These are phyloP conservation scores for Synergus gifuensis DNA, from an alignment of 2,888 invertebrate species.

Conservation along the genomic window DNA sequence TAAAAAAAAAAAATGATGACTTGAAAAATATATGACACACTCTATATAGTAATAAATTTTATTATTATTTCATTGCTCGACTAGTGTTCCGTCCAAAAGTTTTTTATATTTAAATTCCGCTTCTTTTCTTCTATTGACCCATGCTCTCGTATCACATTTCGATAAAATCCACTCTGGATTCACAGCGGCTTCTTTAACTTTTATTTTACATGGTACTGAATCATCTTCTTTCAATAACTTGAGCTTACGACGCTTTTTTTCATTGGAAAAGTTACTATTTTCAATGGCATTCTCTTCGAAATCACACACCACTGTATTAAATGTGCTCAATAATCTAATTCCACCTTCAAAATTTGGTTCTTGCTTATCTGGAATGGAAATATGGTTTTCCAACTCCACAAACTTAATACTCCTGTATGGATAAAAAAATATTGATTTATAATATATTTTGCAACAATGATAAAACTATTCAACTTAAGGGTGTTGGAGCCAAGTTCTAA, in stretches of 20 bases:
- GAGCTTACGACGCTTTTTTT: slow-evolving; percentile 50
- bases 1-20: too few species aligned
- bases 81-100: slow-evolving; percentile 61
- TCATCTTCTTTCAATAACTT: slow-evolving; percentile 44
- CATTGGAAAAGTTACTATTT: slow-evolving; percentile 34
- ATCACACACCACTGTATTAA: slow-evolving; percentile 51
- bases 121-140: slow-evolving; percentile 63
- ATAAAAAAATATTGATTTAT: slow-evolving; percentile 38
- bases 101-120: slow-evolving; percentile 68
- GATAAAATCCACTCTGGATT: slow-evolving; percentile 64
- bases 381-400: slow-evolving; percentile 39
- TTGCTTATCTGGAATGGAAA: slow-evolving; percentile 15
- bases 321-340: slow-evolving; percentile 64
- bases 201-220: slow-evolving; percentile 42
- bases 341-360: slow-evolving; percentile 51
- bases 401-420: slow-evolving; percentile 66
- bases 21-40: too few species aligned
- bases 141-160: slow-evolving; percentile 63
- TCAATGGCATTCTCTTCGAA: slow-evolving; percentile 44
- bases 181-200: slow-evolving; percentile 65
- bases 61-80: slow-evolving; percentile 53
- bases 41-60: too few species aligned
- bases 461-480: too few species aligned
- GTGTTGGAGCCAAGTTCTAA: not conserved
- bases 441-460: not conserved